phyloP scores from a whole-genome alignment of 1,140 invertebrate species.

The Diorhabda sublineata region DNA sequence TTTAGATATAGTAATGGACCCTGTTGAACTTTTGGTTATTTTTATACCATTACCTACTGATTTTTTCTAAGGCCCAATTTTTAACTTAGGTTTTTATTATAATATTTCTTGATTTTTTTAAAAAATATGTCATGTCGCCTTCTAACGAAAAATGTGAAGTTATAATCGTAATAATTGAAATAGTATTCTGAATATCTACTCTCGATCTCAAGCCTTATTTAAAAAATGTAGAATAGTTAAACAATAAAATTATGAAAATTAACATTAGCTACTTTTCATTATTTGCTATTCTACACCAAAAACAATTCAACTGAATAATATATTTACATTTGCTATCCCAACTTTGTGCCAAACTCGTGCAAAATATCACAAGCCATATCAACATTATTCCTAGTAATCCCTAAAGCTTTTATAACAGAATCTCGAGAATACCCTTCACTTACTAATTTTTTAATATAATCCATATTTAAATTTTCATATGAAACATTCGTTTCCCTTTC shows the following conservation, averaged over 20 bases:
- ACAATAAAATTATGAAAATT: not conserved
- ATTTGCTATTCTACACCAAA: not conserved
- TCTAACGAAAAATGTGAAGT: not conserved
- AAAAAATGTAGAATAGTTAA: not conserved
- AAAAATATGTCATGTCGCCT: not conserved
- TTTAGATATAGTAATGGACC: too few relatives aligned
- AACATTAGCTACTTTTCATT: not conserved
- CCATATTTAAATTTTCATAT: constrained; percentile 89
- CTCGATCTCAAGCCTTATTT: not conserved
- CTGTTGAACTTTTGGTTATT: too few relatives aligned
- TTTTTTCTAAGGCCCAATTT: too few relatives aligned
- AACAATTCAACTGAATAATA: not conserved
- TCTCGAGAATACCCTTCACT: constrained; percentile 86
- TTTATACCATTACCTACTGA: too few relatives aligned
- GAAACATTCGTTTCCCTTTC: constrained; percentile 48
- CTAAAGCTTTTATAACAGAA: constrained; percentile 82
- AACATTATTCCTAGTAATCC: constrained; percentile 87
- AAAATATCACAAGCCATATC: constrained; percentile 94
- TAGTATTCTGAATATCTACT: not conserved
- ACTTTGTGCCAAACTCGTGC: constrained; percentile 81
- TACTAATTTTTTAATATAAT: constrained; percentile 82
- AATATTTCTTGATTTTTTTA: too few relatives aligned
- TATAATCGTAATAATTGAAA: not conserved
- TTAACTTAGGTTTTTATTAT: too few relatives aligned
- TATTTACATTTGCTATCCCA: constrained; percentile 40